Conservation (phyloP, 2,888 invertebrate genomes). For the Hirtodrosophila histrioides region DNA sequence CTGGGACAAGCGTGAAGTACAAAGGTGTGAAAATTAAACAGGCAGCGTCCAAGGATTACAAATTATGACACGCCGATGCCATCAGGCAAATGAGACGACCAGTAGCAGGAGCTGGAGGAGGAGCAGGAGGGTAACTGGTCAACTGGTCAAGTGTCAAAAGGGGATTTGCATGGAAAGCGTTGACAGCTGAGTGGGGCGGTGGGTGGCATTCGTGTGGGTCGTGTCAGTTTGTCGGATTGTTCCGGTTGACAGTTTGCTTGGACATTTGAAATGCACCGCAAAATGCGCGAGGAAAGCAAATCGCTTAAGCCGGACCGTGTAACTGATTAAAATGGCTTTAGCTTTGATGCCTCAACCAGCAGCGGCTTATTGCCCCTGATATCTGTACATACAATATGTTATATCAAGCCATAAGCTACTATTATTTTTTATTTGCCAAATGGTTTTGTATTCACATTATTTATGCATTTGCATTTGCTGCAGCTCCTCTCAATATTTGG, state of each 20-base stretch:
- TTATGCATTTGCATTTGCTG: conserved; percentile 51
- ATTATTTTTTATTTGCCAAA: conserved; percentile 41
- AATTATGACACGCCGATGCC: conserved; percentile 80
- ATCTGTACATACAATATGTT: not conserved
- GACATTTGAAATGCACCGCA: conserved; percentile 71
- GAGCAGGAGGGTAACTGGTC: not conserved
- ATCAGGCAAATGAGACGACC: conserved; percentile 65
- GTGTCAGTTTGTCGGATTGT: conserved; percentile 10
- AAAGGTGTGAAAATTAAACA: conserved; percentile 82
- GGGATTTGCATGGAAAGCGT: conserved; percentile 70
- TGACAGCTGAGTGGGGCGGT: conserved; percentile 31
- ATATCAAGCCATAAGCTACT: too few species aligned
- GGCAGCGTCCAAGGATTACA: conserved; percentile 79
- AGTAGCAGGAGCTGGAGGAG: not conserved
- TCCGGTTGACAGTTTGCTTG: conserved; percentile 56
- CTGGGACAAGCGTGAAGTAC: conserved; percentile 35
- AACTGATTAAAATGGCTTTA: conserved; percentile 75
- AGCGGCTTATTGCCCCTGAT: conserved; percentile 30
- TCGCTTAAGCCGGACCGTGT: conserved; percentile 52
- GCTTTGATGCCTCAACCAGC: conserved; percentile 43
- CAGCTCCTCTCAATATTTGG: conserved; percentile 45
- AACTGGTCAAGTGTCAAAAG: conserved; percentile 73
- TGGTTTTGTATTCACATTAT: conserved; percentile 50
- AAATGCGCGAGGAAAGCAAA: conserved; percentile 63
- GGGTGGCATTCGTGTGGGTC: conserved; percentile 9